Conservation (phyloP, 2,797 vertebrate species). For the Merluccius polli region DNA sequence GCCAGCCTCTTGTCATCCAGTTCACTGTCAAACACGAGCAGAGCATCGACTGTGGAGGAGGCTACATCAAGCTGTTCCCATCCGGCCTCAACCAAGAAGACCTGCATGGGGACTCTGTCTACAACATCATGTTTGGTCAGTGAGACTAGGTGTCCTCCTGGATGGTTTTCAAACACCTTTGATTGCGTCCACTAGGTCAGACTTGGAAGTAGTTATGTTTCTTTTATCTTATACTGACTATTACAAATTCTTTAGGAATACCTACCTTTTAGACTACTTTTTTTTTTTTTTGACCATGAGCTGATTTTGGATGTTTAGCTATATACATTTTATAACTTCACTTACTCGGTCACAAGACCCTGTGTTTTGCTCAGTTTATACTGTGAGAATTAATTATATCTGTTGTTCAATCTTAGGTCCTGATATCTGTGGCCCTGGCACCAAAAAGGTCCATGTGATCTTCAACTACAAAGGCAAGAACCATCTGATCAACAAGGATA, state of each 20-base stretch:
- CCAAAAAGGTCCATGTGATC: conserved; percentile 86
- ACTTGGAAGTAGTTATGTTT: background rate
- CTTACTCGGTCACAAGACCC: background rate
- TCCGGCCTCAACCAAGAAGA: conserved; percentile 75
- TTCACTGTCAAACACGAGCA: conserved; percentile 84
- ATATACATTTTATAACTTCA: background rate
- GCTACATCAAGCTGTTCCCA: conserved; percentile 80
- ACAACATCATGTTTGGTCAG: conserved; percentile 80
- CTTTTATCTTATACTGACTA: background rate
- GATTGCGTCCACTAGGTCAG: background rate
- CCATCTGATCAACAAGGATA: conserved; percentile 83
- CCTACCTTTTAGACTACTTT: background rate
- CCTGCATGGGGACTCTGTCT: conserved; percentile 77
- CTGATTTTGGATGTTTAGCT: too few relatives aligned
- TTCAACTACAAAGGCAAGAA: conserved; percentile 85
- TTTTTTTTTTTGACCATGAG: too few relatives aligned
- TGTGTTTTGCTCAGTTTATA: background rate
- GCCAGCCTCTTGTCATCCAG: conserved; percentile 73
- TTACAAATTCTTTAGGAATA: background rate
- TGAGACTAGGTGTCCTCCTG: background rate
- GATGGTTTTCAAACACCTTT: background rate
- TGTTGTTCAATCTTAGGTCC: conserved; percentile 68
- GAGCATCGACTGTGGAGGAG: conserved; percentile 79
- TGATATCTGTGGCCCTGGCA: conserved; percentile 87
- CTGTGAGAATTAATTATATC: background rate